Percentiles rank a stretch among this genome's conserved stretches.
Conservation (phyloP, 2,113 vertebrate species). For the Himantopus leucocephalus region DNA sequence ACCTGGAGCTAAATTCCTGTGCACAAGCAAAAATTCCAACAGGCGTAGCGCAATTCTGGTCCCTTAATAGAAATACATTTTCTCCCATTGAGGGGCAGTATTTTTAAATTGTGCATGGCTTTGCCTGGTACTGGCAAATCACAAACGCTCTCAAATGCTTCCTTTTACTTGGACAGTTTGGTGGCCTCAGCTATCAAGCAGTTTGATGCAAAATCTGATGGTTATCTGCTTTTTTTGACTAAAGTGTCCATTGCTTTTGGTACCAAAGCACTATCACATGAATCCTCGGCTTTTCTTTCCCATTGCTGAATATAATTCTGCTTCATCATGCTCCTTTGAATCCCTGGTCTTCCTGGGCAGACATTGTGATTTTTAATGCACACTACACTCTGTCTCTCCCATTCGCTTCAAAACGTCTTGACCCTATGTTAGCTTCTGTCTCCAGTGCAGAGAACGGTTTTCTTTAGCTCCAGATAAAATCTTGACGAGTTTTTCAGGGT, state of each 20-base stretch:
- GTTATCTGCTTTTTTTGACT: not conserved
- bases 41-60: conserved; percentile 75
- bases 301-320: not conserved
- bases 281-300: not conserved
- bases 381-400: not conserved
- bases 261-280: not conserved
- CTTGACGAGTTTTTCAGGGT: not conserved
- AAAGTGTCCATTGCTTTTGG: not conserved
- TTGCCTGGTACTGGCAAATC: conserved; percentile 62
- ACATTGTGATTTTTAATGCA: not conserved
- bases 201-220: conserved; percentile 39
- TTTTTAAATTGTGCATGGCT: conserved; percentile 66
- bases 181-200: conserved; percentile 48
- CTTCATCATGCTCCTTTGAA: not conserved
- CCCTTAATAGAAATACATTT: conserved; percentile 81
- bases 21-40: conserved; percentile 85
- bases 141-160: conserved; percentile 56
- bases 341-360: not conserved
- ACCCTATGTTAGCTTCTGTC: not conserved
- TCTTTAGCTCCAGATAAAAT: not conserved
- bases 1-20: conserved; percentile 84
- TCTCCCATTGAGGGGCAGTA: conserved; percentile 74
- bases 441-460: not conserved
- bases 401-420: not conserved
- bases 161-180: conserved; percentile 38